These are phyloP conservation scores for Aselliscus stoliczkanus DNA, from an alignment of 2,797 vertebrate species.

Conservation along the genomic window DNA sequence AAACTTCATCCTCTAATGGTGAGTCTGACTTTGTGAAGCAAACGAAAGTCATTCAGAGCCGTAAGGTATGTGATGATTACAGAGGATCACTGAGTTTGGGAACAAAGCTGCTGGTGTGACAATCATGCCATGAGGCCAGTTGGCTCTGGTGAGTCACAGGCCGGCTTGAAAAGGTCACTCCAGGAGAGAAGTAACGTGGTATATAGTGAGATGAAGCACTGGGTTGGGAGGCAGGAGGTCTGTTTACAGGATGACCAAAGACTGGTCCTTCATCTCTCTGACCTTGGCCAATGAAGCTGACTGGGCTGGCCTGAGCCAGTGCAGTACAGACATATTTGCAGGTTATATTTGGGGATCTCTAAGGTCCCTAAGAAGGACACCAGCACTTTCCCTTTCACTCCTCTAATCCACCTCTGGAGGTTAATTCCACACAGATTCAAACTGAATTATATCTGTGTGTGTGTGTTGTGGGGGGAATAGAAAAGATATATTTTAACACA, in stretches of 20 bases:
- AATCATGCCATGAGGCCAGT: background rate
- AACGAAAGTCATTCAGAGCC: slow-evolving; percentile 22
- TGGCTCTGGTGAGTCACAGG: background rate
- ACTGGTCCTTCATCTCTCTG: background rate
- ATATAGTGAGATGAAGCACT: background rate
- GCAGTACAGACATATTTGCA: background rate
- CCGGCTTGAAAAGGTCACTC: slow-evolving; percentile 6
- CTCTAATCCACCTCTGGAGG: background rate
- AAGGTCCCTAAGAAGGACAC: background rate
- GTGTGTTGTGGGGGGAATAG: background rate
- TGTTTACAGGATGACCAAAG: background rate
- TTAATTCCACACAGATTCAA: background rate
- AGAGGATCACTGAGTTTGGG: background rate
- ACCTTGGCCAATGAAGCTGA: background rate
- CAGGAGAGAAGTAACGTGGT: background rate
- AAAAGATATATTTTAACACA: background rate
- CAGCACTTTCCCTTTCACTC: background rate
- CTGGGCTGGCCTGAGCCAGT: background rate
- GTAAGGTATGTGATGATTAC: background rate
- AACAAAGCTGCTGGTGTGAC: background rate
- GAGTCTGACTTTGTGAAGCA: slow-evolving; percentile 4
- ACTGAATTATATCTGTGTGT: background rate
- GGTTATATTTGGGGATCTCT: background rate
- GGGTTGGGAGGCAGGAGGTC: background rate
- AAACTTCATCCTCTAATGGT: background rate